Evolutionary conservation across 2,113 vertebrate genomes (phyloP).

Genomic region (Phalacrocorax aristotelis): DNA sequence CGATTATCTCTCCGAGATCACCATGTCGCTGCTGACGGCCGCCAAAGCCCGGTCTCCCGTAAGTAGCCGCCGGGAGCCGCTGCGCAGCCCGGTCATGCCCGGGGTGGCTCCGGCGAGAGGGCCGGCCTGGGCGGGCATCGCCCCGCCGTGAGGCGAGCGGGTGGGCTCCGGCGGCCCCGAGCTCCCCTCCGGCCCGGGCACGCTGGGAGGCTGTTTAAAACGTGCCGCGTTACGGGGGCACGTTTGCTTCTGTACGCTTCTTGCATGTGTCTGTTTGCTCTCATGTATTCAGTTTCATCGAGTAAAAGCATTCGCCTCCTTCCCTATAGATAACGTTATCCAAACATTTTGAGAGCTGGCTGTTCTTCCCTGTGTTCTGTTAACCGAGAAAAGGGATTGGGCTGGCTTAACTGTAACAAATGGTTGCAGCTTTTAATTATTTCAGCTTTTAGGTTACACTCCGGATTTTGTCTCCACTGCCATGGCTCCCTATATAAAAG

Average conservation of each 20-base stretch:
- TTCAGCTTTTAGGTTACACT: conserved; percentile 80
- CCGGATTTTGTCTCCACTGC: conserved; percentile 84
- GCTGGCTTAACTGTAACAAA: not conserved
- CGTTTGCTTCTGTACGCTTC: fast-evolving
- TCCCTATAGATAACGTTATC: not conserved
- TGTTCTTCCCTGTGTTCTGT: not conserved
- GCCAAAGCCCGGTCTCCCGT: conserved; percentile 80
- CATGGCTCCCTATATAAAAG: conserved; percentile 83
- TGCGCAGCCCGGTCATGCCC: not conserved
- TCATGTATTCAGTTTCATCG: fast-evolving
- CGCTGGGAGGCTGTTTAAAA: too few relatives aligned
- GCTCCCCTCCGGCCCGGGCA: too few relatives aligned
- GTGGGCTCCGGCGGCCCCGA: too few relatives aligned
- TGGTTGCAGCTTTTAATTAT: conserved; percentile 6
- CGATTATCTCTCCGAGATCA: conserved; percentile 90
- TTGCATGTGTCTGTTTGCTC: fast-evolving
- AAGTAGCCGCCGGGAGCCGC: conserved; percentile 45
- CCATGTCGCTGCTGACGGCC: conserved; percentile 84
- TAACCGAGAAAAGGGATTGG: not conserved
- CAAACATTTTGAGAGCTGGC: not conserved
- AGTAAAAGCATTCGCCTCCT: fast-evolving
- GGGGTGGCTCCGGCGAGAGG: too few relatives aligned
- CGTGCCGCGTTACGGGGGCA: too few relatives aligned
- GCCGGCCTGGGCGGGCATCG: too few relatives aligned
- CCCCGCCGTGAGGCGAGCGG: too few relatives aligned